Percentiles rank a stretch among this genome's conserved stretches.
Conservation (phyloP, 1,140 invertebrate genomes). For the Drosophila santomea region DNA sequence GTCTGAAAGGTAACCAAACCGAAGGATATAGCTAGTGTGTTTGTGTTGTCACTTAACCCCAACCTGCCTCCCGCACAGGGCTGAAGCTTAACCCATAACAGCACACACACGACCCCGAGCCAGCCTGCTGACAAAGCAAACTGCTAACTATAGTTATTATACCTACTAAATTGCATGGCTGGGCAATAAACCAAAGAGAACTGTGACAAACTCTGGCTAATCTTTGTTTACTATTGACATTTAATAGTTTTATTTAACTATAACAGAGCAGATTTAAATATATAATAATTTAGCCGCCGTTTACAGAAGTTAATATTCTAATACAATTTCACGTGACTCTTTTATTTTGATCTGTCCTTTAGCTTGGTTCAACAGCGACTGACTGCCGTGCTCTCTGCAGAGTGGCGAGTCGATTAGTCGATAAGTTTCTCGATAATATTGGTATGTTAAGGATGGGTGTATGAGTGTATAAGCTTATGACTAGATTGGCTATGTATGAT, state of each 20-base stretch:
- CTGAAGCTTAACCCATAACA: slow-evolving; percentile 39
- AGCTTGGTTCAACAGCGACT: too few species aligned
- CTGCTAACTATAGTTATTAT: slow-evolving; percentile 36
- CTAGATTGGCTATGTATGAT: too few species aligned
- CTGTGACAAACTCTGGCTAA: slow-evolving; percentile 41
- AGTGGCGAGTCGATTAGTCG: too few species aligned
- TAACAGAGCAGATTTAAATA: neutral
- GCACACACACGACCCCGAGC: slow-evolving; percentile 24
- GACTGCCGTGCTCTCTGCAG: too few species aligned
- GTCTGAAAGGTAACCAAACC: slow-evolving; percentile 78
- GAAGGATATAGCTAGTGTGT: slow-evolving; percentile 21
- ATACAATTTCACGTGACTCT: too few species aligned
- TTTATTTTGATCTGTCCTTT: too few species aligned
- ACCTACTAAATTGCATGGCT: slow-evolving; percentile 67
- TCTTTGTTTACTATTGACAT: slow-evolving; percentile 37
- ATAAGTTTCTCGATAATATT: too few species aligned
- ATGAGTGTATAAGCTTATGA: too few species aligned
- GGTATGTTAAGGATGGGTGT: too few species aligned
- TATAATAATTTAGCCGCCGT: too few species aligned
- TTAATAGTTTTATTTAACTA: slow-evolving; percentile 46
- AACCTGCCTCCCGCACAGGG: slow-evolving; percentile 22
- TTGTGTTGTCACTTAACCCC: slow-evolving; percentile 55
- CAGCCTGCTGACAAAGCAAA: slow-evolving; percentile 32
- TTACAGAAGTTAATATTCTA: too few species aligned
- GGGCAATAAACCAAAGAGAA: slow-evolving; percentile 26